Conservation (phyloP, 2,797 vertebrate genomes). For the Anniella stebbinsi region DNA sequence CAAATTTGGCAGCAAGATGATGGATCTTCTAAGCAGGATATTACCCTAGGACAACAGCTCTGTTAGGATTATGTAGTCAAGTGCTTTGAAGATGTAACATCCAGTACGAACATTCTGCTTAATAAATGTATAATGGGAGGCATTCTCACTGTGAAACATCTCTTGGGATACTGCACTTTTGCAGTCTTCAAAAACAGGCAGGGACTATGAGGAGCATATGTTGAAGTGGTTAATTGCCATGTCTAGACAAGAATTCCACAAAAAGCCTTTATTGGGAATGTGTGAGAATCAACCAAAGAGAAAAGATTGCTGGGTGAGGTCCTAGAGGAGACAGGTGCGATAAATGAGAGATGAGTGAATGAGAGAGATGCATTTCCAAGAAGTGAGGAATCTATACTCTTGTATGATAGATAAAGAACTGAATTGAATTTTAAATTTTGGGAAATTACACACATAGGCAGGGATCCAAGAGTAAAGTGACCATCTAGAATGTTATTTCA, state of each 20-base stretch:
- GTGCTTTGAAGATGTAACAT: conserved; percentile 35
- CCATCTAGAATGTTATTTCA: no score
- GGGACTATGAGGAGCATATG: conserved; percentile 1
- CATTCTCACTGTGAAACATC: conserved; percentile 24
- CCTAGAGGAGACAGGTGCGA: not conserved
- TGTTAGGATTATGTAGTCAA: conserved; percentile 23
- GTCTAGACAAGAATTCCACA: not conserved
- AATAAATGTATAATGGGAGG: conserved; percentile 27
- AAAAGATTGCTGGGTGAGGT: not conserved
- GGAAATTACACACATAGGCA: not conserved
- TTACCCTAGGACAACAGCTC: conserved; percentile 33
- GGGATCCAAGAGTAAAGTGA: not conserved
- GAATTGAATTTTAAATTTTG: not conserved
- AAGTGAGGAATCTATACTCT: not conserved
- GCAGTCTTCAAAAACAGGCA: conserved; percentile 16
- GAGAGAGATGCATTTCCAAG: not conserved
- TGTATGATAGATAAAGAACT: not conserved
- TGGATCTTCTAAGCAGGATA: conserved; percentile 33
- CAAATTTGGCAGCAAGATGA: conserved; percentile 21
- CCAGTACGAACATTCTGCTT: conserved; percentile 6
- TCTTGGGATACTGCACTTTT: conserved; percentile 29
- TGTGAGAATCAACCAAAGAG: not conserved
- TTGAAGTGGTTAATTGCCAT: conserved; percentile 1
- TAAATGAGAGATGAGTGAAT: not conserved
- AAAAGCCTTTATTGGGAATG: not conserved